phyloP scores from a whole-genome alignment of 2,113 vertebrate genomes.

The Osmerus mordax region DNA sequence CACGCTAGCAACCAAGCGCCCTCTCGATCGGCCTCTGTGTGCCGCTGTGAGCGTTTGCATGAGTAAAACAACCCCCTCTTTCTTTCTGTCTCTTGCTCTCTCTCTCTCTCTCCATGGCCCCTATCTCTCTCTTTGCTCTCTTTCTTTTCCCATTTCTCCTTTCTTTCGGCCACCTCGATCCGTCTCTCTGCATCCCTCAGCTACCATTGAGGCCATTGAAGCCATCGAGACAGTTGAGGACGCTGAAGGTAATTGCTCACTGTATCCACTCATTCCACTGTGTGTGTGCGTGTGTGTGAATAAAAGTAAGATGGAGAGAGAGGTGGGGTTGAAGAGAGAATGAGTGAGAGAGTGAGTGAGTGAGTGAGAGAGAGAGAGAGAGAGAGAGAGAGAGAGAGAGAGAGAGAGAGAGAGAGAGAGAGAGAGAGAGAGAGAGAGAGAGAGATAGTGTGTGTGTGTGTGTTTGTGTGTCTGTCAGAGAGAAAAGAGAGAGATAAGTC shows the following conservation, averaged over 20 bases:
- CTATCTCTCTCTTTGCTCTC: neutral
- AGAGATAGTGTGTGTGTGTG: slow-evolving; percentile 13
- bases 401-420: neutral
- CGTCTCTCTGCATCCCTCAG: slow-evolving; percentile 64
- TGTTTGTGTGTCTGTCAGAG: slow-evolving; percentile 4
- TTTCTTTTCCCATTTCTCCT: neutral
- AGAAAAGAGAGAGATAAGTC: slow-evolving; percentile 3
- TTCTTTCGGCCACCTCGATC: neutral
- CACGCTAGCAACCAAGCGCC: slow-evolving; percentile 44
- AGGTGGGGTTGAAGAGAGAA: neutral
- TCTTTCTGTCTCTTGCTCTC: slow-evolving; percentile 21
- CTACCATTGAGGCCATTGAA: slow-evolving; percentile 77
- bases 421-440: neutral
- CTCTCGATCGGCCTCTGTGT: slow-evolving; percentile 37
- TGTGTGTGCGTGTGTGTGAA: slow-evolving; percentile 33
- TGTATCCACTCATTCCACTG: slow-evolving; percentile 55
- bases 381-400: neutral
- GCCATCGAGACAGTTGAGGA: slow-evolving; percentile 77
- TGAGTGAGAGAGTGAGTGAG: neutral
- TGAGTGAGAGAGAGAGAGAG: neutral
- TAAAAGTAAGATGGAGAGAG: too few species aligned
- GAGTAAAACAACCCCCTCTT: slow-evolving; percentile 44
- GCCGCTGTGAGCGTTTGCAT: slow-evolving; percentile 39
- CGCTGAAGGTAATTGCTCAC: slow-evolving; percentile 68
- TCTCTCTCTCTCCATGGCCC: slow-evolving; percentile 22